Evolutionary conservation across 1,140 invertebrate species (phyloP).

Genomic region (Macrostomum lignano): DNA sequence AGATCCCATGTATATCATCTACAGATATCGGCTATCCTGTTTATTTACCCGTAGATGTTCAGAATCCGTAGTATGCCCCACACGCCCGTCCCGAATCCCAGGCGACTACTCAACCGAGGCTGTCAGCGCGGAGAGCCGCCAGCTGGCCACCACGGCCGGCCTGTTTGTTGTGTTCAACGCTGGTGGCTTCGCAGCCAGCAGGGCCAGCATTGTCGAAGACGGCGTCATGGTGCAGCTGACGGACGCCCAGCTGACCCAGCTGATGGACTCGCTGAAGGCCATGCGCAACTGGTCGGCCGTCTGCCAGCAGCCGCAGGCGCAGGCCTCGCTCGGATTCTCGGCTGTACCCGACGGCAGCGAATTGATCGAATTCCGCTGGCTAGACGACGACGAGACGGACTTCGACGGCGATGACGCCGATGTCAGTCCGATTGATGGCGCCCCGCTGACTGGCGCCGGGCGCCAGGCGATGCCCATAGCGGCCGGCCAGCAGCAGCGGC

Average conservation of each 20-base stretch:
- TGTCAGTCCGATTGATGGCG: no score
- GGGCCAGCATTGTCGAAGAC: conserved; percentile 61
- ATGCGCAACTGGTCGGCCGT: conserved; percentile 54
- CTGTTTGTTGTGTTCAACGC: conserved; percentile 67
- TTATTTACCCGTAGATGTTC: no score
- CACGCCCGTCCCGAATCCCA: neutral
- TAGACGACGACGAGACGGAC: no score
- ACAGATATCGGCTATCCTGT: no score
- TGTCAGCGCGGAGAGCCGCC: neutral
- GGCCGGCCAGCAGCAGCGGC: no score
- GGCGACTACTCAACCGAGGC: no score
- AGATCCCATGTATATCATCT: no score
- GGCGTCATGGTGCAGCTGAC: conserved; percentile 60
- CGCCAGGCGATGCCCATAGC: no score
- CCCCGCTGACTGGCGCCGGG: no score
- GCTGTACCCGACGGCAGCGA: conserved; percentile 4
- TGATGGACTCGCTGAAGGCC: conserved; percentile 42
- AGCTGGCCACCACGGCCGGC: conserved; percentile 41
- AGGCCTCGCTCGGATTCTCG: neutral
- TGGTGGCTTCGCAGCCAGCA: conserved; percentile 50
- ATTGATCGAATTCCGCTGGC: neutral
- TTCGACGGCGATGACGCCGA: no score
- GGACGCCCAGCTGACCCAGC: conserved; percentile 43
- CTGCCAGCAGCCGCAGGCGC: conserved; percentile 36
- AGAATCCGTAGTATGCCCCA: neutral